Percentiles rank a stretch among this genome's conserved stretches.
Evolutionary conservation across 53 echinoderm and acorn worm genomes (phyloP).

Genomic region (Mesocentrotus franciscanus): DNA sequence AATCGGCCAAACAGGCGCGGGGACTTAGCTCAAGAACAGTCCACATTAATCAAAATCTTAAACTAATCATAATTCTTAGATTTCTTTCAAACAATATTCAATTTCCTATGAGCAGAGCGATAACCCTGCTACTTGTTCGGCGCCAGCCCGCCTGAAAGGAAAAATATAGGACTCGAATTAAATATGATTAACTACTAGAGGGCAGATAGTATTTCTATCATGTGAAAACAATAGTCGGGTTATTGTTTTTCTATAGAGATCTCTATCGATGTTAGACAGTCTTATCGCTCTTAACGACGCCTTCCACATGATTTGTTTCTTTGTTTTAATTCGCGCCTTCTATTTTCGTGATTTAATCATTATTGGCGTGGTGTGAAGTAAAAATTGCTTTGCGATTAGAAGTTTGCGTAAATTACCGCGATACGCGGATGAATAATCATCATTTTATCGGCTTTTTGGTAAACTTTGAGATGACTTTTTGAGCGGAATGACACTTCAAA

Average conservation of each 20-base stretch:
- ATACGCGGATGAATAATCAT: conserved; percentile 27
- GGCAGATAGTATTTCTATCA: conserved; percentile 29
- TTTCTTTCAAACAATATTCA: conserved; percentile 53
- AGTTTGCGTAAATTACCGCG: neutral
- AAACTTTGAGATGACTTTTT: neutral
- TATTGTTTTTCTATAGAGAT: conserved; percentile 57
- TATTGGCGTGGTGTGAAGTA: neutral
- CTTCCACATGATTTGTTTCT: conserved; percentile 10
- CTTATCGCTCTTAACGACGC: conserved; percentile 34
- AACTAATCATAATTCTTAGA: conserved; percentile 27
- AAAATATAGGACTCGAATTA: conserved; percentile 50
- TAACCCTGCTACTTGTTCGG: conserved; percentile 47
- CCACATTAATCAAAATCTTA: conserved; percentile 40
- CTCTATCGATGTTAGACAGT: conserved; percentile 49
- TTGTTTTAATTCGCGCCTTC: conserved; percentile 24
- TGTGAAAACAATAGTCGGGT: conserved; percentile 52
- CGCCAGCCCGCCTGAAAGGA: conserved; percentile 35
- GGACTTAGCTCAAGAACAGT: conserved; percentile 26
- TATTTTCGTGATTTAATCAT: conserved; percentile 11
- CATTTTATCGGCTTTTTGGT: conserved; percentile 32
- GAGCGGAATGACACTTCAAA: conserved; percentile 34
- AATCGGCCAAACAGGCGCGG: conserved; percentile 55
- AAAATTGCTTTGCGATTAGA: conserved; percentile 31
- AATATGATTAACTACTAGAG: conserved; percentile 45
- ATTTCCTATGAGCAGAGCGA: conserved; percentile 28